A percentile compares a stretch with the other conserved stretches of the same genome.
Evolutionary conservation across 2,113 vertebrate species (phyloP).

Genomic region (Heloderma charlesbogerti): DNA sequence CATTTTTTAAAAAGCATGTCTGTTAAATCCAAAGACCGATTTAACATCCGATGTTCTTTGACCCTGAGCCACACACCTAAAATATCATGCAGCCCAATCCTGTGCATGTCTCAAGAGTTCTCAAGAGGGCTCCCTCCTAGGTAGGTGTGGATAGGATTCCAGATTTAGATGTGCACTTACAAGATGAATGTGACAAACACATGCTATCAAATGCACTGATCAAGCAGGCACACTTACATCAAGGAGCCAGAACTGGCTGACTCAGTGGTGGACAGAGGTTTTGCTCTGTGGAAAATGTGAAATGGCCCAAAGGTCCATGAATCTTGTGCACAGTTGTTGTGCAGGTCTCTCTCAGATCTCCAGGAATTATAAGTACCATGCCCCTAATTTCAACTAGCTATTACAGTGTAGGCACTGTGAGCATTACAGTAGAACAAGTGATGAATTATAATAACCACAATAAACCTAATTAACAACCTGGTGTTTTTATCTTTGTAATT

Average conservation of each 20-base stretch:
- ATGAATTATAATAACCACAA: constrained; percentile 34
- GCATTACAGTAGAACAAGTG: background rate
- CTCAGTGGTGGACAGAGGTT: background rate
- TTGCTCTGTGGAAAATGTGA: background rate
- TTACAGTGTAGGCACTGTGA: constrained; percentile 2
- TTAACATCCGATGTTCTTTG: background rate
- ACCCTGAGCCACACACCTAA: background rate
- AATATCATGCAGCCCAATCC: background rate
- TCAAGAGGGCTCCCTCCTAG: background rate
- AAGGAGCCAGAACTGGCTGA: background rate
- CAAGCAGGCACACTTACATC: background rate
- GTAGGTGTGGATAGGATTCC: background rate
- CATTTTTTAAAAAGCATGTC: no score
- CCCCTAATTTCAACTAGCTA: constrained; percentile 6
- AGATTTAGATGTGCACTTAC: background rate
- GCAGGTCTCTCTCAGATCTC: background rate
- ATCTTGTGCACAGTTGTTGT: background rate
- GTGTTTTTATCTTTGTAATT: constrained; percentile 33
- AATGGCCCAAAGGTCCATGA: background rate
- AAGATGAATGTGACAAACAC: background rate
- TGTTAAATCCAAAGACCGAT: background rate
- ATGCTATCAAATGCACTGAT: background rate
- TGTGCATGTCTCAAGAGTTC: background rate
- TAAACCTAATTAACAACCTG: constrained; percentile 26
- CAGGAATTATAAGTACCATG: background rate